These are phyloP conservation scores for Lycodopsis pacificus DNA, from an alignment of 2,797 vertebrate species.

Conservation along the genomic window DNA sequence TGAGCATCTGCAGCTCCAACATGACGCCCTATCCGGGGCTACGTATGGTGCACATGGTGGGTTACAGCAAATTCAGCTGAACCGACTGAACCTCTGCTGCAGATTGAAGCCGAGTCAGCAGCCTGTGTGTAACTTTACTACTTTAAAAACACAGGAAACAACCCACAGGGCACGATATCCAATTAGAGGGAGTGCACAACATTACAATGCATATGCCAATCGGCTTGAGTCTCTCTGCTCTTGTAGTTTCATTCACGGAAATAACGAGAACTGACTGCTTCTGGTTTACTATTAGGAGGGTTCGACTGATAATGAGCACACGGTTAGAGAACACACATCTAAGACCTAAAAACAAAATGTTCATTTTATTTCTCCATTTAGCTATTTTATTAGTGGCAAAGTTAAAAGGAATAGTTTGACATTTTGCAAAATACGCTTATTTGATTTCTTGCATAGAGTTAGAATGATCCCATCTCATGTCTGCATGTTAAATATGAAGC, in stretches of 20 bases:
- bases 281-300: constrained; percentile 4
- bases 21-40: background rate
- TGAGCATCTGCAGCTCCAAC: constrained; percentile 44
- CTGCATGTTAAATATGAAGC: background rate
- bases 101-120: constrained; percentile 61
- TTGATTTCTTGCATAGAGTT: background rate
- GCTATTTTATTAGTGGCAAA: background rate
- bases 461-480: background rate
- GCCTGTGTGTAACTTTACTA: constrained; percentile 44
- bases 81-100: constrained; percentile 53
- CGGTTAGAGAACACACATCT: background rate
- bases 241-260: constrained; percentile 13
- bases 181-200: constrained; percentile 58
- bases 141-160: constrained; percentile 67
- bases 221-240: constrained; percentile 11
- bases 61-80: constrained; percentile 47
- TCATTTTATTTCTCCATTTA: background rate
- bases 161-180: constrained; percentile 58
- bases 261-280: constrained; percentile 1
- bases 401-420: background rate
- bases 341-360: background rate
- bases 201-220: constrained; percentile 34
- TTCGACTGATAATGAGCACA: background rate
- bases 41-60: constrained; percentile 25
- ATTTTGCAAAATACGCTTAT: background rate